phyloP scores from a whole-genome alignment of 2,797 vertebrate genomes.

The Ptychadena robeensis region DNA sequence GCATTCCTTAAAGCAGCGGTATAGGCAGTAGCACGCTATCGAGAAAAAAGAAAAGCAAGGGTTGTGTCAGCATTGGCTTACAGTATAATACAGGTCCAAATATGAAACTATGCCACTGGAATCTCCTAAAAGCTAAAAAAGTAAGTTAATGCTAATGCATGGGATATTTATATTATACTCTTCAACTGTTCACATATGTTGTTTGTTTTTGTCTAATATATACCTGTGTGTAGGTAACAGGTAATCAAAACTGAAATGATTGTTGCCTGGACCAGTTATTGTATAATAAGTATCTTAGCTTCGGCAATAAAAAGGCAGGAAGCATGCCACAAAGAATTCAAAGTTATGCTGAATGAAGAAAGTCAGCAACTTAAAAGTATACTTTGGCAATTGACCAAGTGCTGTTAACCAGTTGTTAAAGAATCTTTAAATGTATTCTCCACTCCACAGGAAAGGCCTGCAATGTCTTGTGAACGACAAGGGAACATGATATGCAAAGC shows the following conservation, averaged over 20 bases:
- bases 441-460: conserved; percentile 39
- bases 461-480: conserved; percentile 46
- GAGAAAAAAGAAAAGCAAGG: no score
- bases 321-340: conserved; percentile 35
- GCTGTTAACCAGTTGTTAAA: conserved; percentile 39
- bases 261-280: not conserved
- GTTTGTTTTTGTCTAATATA: not conserved
- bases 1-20: no score
- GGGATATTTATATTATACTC: no score
- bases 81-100: no score
- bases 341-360: conserved; percentile 21
- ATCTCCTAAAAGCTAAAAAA: no score
- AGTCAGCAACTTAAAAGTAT: conserved; percentile 53
- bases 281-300: not conserved
- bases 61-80: no score
- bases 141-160: no score
- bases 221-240: not conserved
- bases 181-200: no score
- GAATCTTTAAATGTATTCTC: conserved; percentile 48
- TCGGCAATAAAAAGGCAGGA: not conserved
- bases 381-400: conserved; percentile 49
- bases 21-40: no score
- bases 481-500: conserved; percentile 37
- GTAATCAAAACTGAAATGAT: not conserved
- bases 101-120: no score